These are phyloP conservation scores for Etheostoma perlongum DNA, from an alignment of 2,797 vertebrate species.

Conservation along the genomic window DNA sequence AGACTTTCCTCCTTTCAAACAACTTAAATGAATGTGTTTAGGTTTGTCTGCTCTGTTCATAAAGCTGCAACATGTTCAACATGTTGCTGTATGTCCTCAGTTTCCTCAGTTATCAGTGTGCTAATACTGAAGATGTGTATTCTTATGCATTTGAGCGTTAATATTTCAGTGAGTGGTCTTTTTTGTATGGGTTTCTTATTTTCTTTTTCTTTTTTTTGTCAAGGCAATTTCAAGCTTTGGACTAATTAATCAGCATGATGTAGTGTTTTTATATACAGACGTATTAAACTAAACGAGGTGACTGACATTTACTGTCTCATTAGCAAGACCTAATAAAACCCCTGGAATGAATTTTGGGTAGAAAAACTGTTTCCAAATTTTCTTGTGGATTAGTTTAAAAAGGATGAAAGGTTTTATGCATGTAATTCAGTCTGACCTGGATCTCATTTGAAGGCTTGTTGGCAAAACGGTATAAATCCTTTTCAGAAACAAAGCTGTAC, in stretches of 20 bases:
- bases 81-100: background rate
- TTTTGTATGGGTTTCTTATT: background rate
- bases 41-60: constrained; percentile 8
- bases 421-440: background rate
- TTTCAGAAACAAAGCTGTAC: background rate
- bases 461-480: constrained; percentile 8
- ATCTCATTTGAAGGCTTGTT: constrained; percentile 21
- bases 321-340: constrained; percentile 66
- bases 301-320: constrained; percentile 74
- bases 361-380: constrained; percentile 50
- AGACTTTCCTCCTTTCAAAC: constrained; percentile 60
- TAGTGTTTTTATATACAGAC: constrained; percentile 39
- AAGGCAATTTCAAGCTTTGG: constrained; percentile 21
- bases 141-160: background rate
- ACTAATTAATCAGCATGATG: constrained; percentile 62
- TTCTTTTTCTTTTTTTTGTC: background rate
- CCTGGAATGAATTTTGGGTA: constrained; percentile 48
- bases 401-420: constrained; percentile 30
- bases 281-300: constrained; percentile 65
- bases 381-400: constrained; percentile 24
- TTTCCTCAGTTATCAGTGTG: background rate
- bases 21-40: constrained; percentile 9
- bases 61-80: constrained; percentile 13
- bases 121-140: background rate
- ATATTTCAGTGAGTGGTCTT: too few relatives aligned